A percentile compares a stretch with the other conserved stretches of the same genome.
These are phyloP conservation scores for Macaca nemestrina DNA, from an alignment of 2,113 vertebrate genomes.

Conservation along the genomic window DNA sequence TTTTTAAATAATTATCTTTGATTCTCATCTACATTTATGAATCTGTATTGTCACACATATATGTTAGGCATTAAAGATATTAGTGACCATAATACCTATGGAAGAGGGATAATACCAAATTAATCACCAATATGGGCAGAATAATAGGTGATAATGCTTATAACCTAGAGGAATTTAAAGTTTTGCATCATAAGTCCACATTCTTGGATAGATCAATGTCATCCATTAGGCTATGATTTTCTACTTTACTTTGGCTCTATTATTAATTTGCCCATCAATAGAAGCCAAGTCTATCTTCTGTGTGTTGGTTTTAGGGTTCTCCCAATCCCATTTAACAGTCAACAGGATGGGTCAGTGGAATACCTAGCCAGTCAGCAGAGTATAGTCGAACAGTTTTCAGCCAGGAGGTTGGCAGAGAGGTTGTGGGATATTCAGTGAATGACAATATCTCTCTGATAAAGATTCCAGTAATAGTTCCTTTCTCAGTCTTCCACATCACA, in stretches of 20 bases:
- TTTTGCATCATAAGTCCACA: not conserved
- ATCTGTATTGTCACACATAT: not conserved
- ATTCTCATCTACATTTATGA: not conserved
- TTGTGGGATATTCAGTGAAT: not conserved
- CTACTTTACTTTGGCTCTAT: not conserved
- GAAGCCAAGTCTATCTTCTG: not conserved
- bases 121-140: not conserved
- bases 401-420: not conserved
- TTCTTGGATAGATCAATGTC: not conserved
- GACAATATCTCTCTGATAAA: not conserved
- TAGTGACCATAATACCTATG: not conserved
- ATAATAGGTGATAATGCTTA: not conserved
- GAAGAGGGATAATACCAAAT: not conserved
- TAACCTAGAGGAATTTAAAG: not conserved
- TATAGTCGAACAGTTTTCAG: not conserved
- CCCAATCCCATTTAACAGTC: not conserved
- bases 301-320: not conserved
- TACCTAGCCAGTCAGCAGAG: not conserved
- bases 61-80: not conserved
- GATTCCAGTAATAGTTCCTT: not conserved
- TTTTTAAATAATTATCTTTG: not conserved
- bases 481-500: not conserved
- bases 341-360: not conserved
- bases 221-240: not conserved
- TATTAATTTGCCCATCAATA: not conserved